Base-by-base conservation (phyloP, 2,888 invertebrate species). In the Himalopsyche anomala region DNA sequence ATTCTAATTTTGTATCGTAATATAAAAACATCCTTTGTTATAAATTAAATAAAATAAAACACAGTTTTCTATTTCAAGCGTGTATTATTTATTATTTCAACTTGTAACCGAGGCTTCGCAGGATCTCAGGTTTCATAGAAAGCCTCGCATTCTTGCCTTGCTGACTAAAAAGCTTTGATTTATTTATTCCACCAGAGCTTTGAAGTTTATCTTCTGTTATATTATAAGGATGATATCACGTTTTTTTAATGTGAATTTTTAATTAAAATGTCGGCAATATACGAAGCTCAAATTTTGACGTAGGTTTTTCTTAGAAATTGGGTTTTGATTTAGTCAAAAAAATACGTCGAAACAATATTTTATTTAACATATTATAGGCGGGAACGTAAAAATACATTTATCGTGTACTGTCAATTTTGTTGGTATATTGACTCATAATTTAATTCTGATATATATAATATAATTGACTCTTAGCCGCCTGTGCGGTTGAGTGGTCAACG, bases 201-300 rank as follows among this genome's bases (percentile, higher is more conserved):
- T 19, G 56, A 56, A n/a, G 62, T 8, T 28, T 62, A 19, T 28
- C 6, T 62, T 62, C 15, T 62, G 19, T 11, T 62, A 62, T 62
- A n/a, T 62, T 62, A 19, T 28, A 62, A 62, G 62, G 19, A 62
- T 19, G 62, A 62, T 62, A 62, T 62, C 62, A 19, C 62, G 11
- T 19, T 62, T 62, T 55, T 62, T 62, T 62, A 62, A 19, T 19
- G 62, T 62, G 28, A 62, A 62, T 62, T 62, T 56, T 62, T 62
- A 62, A 62, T 62, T 62, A 62, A 62, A 62, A 62, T 62, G 62
- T 62, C 28, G 28, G 19, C 62, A 62, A 62, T 19, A 19, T 62
- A 2, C 28, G 28, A 0, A 62, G 62, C 6, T 11, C 5, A 19
- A 5, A 62, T 19, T n/a, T 62, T 8, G 9, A 11, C 62, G 19